Base-by-base conservation (phyloP, 1,140 invertebrate genomes). In the Anadara kagoshimensis region DNA sequence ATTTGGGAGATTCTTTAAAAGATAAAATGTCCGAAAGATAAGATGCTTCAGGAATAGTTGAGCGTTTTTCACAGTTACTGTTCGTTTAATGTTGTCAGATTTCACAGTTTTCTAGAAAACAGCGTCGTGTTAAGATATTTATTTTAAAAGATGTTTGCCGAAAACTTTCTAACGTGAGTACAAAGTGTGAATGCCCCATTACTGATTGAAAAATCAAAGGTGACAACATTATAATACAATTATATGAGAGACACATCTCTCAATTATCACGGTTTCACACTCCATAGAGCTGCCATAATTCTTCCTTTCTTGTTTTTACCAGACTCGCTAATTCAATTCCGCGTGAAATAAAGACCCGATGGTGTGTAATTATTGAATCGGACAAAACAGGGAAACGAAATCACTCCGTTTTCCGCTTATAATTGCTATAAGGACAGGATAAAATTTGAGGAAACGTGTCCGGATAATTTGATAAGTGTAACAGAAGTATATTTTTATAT, bases 381-480 rank as follows among this genome's bases (percentile, higher is more conserved):
- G 51, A 58, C 54, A 24, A 61, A 70, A 59, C 43, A 47, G 49
- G 47, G 61, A 70, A 61, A 61, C 61, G 47, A 53, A 63, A 51
- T 70, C 59, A 58, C 44, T 49, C 68, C 58, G 26, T 70, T 63
- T 70, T 63, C 59, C 58, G 41, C 54, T 41, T 24, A 45, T 70
- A 70, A 70, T 70, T 70, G 68, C 26, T 43, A 63, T 58, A 70
- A 70, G 63, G 68, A 70, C 62, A 70, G 54, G 58, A 70, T 57
- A 63, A 70, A 49, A 63, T 62, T 70, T 43, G 26, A 45, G 59
- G 53, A 58, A 70, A 47, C 47, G 68, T 47, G 68, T 43, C 44
- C 53, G 63, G 56, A 63, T 70, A 62, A 70, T 59, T 63, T 70
- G 59, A 62, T 70, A 54, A 63, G 36, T 56, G 68, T 51, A 64